Base-by-base conservation (phyloP, 2,888 invertebrate genomes). In the Maniola hyperantus region DNA sequence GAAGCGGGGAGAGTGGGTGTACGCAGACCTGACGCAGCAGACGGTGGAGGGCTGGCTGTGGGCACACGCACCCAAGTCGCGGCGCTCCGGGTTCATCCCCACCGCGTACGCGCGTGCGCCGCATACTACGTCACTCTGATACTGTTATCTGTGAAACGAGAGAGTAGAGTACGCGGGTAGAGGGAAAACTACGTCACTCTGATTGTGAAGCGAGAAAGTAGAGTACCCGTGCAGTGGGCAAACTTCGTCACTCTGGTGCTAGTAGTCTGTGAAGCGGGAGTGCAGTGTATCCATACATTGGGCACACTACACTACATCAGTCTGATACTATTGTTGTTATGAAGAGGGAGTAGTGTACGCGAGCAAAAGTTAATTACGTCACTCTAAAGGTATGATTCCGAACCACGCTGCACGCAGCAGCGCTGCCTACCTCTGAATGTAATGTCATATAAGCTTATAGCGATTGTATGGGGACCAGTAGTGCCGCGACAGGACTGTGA, bases 41-140 rank as follows among this genome's bases (percentile, higher is more conserved):
- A 98, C 97, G 0, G 97, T 97, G 46, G 98, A 97, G 85, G 98
- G 98, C 46, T 98, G 97, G 97, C 91, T 98, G 72, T 98, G 97
- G 98, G 97, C 97, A 0, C 98, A 98, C 91, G 97, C 98, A 10
- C 98, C 98, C 8, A 97, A 97, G 87, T 96, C 97, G 2, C 93
- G 97, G 36, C 97, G 97, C 84, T 98, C 98, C 81, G 99, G 99
- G 44, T 98, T 98, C 88, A 98, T 99, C 73, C 98, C 98, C 66
- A 98, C 98, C 83, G 97, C 98, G 0, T 98, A 98, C 81, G 98
- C 98, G 8, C 93, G 98, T 18, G 97, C 97, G 6, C 98, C 98
- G 11, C 97, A 97, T 72, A 98, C 97, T 94, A 98, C 98, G 36
- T 96, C 97, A 76, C 94, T 97, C 74, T 96, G 26, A 62, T 53